Base-by-base conservation (phyloP, 2,888 invertebrate genomes). In the Catocala nupta region DNA sequence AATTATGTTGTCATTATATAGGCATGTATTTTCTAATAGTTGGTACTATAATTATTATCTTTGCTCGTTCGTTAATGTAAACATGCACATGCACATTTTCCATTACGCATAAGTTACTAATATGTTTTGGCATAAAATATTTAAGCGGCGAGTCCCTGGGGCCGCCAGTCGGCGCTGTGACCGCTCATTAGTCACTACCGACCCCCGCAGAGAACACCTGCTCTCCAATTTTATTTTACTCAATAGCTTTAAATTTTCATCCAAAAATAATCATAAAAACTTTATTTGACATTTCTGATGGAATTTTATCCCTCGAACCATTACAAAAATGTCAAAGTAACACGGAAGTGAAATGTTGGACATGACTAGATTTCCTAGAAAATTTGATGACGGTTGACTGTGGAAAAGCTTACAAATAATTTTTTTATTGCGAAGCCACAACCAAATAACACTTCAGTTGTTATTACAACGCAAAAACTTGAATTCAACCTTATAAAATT, bases 111-210 rank as follows among this genome's bases (percentile, higher is more conserved):
- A 71, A 67, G 76, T 70, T 65, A 63, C 59, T 70, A 73, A 68
- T 75, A 76, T 73, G 72, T 79, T 57, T 77, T 64, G 71, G 78
- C 75, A 75, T 78, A 78, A 77, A 81, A 80, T 81, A 78, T 80
- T 80, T 75, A 78, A 80, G 72, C 77, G 65, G 70, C 54, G 59
- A 63, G 73, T 75, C 82, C 82, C 83, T 55, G 53, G 70, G 73
- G 84, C 71, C 63, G 61, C 68, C 82, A 85, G 82, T 87, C 86
- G 81, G 77, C 83, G 77, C 81, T 65, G 78, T 82, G 81, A 84
- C 87, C 88, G 82, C 86, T 87, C 88, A 86, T 89, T 89, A 87
- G 83, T 87, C 86, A 85, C 77, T 78, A 72, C 77, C 78, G 64
- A 62, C 71, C 77, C 75, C 79, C 80, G 65, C 67, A 49, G 82